Conservation (phyloP, 2,888 invertebrate genomes). For the Cantharis lateralis region DNA sequence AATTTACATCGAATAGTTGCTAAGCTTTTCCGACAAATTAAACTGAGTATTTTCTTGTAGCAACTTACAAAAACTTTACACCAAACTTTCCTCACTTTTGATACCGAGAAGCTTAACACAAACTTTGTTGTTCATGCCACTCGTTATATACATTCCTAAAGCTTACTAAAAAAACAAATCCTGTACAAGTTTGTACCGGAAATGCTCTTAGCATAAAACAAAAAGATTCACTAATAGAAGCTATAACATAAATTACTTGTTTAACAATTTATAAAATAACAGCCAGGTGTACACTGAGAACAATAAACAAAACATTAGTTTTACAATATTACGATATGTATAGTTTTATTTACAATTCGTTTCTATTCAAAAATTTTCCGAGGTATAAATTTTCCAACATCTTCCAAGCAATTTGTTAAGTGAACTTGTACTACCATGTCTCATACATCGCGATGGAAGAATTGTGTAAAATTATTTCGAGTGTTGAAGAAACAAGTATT, state of each 20-base stretch:
- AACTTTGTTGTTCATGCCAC: constrained; percentile 31
- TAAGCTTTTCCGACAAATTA: constrained; percentile 28
- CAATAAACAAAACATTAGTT: not conserved
- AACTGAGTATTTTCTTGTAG: constrained; percentile 22
- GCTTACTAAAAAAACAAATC: constrained; percentile 39
- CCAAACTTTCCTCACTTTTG: constrained; percentile 29
- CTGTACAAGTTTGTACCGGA: constrained; percentile 37
- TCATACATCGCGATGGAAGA: not conserved
- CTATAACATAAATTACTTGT: constrained; percentile 14
- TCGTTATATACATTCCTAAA: constrained; percentile 35
- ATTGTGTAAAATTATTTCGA: not conserved
- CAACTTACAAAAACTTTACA: constrained; percentile 22
- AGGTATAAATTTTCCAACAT: not conserved
- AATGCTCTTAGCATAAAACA: constrained; percentile 27
- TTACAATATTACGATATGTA: not conserved
- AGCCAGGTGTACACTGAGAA: not conserved
- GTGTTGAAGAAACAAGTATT: not conserved
- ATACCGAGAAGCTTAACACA: constrained; percentile 30
- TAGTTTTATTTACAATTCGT: not conserved
- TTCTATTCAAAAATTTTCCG: not conserved
- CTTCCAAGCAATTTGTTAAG: not conserved
- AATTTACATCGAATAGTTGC: constrained; percentile 3
- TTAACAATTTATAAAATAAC: not conserved
- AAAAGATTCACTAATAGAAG: constrained; percentile 12
- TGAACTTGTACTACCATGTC: not conserved